A percentile compares a stretch with the other conserved stretches of the same genome.
These are phyloP conservation scores for Merluccius polli DNA, from an alignment of 2,797 vertebrate genomes.

Conservation along the genomic window DNA sequence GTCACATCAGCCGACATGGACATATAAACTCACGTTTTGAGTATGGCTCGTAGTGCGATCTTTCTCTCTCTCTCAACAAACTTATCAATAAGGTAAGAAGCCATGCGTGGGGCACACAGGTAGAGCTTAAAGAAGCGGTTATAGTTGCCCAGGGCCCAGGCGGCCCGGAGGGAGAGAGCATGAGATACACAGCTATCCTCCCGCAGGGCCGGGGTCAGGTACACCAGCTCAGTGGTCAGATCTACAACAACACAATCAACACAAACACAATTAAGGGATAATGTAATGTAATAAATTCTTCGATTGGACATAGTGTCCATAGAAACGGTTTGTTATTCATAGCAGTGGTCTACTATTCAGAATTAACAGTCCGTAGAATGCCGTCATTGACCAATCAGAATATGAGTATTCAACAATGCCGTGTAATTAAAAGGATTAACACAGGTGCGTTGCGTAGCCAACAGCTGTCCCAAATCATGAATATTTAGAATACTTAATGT, in stretches of 20 bases:
- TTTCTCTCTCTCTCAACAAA: conserved; percentile 89
- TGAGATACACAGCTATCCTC: conserved; percentile 81
- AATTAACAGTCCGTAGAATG: no score
- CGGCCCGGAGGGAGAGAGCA: conserved; percentile 81
- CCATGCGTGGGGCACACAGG: conserved; percentile 83
- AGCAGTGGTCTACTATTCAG: no score
- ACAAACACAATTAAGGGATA: neutral
- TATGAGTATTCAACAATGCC: no score
- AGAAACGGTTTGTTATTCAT: no score
- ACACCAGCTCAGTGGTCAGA: conserved; percentile 87
- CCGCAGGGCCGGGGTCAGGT: conserved; percentile 81
- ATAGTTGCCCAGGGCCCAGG: conserved; percentile 89
- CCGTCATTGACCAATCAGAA: no score
- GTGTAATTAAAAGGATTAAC: neutral
- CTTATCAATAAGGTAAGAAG: conserved; percentile 91
- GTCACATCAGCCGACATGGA: neutral
- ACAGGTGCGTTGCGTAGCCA: neutral
- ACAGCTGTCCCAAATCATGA: neutral
- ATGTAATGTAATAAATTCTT: no score
- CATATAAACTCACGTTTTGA: conserved; percentile 85
- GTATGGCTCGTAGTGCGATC: conserved; percentile 84
- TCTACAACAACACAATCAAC: conserved; percentile 62
- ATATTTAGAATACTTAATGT: neutral
- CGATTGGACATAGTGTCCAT: no score
- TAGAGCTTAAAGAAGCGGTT: conserved; percentile 90